These are phyloP conservation scores for Orthonevra nobilis DNA, from an alignment of 2,888 invertebrate species.

Conservation along the genomic window DNA sequence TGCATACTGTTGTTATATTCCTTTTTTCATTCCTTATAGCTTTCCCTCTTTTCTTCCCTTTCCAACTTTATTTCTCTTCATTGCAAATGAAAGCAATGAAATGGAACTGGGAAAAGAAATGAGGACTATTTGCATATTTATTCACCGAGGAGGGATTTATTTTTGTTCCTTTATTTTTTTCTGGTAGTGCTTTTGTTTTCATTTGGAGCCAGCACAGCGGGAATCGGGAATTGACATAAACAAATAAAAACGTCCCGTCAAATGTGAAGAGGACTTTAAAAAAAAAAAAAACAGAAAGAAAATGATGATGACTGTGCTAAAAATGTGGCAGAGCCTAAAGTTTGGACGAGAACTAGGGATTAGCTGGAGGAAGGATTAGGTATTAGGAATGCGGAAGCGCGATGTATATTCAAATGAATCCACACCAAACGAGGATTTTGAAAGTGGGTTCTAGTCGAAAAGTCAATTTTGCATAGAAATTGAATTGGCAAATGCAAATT, in stretches of 20 bases:
- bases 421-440: too few species aligned
- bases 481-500: slow-evolving; percentile 47
- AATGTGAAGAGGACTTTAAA: slow-evolving; percentile 25
- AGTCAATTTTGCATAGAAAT: slow-evolving; percentile 45
- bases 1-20: slow-evolving; percentile 56
- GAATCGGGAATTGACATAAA: slow-evolving; percentile 55
- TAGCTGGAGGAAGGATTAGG: slow-evolving; percentile 8
- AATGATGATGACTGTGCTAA: slow-evolving; percentile 3
- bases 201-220: slow-evolving; percentile 37
- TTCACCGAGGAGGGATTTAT: slow-evolving; percentile 26
- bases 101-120: slow-evolving; percentile 68
- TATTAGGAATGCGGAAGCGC: slow-evolving; percentile 59
- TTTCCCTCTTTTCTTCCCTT: slow-evolving; percentile 22
- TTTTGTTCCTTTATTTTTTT: neutral
- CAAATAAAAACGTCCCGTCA: slow-evolving; percentile 58
- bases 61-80: slow-evolving; percentile 37
- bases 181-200: slow-evolving; percentile 26
- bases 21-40: too few species aligned
- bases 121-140: slow-evolving; percentile 69
- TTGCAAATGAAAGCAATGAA: slow-evolving; percentile 69
- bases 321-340: slow-evolving; percentile 5
- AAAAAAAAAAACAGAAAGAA: too few species aligned
- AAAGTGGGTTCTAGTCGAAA: too few species aligned
- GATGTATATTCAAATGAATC: slow-evolving; percentile 58
- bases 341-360: slow-evolving; percentile 24